Evolutionary conservation across 2,113 vertebrate genomes (phyloP), one percentile per base, ranked within the genome.

Genomic region (Phodopus roborovskii): DNA sequence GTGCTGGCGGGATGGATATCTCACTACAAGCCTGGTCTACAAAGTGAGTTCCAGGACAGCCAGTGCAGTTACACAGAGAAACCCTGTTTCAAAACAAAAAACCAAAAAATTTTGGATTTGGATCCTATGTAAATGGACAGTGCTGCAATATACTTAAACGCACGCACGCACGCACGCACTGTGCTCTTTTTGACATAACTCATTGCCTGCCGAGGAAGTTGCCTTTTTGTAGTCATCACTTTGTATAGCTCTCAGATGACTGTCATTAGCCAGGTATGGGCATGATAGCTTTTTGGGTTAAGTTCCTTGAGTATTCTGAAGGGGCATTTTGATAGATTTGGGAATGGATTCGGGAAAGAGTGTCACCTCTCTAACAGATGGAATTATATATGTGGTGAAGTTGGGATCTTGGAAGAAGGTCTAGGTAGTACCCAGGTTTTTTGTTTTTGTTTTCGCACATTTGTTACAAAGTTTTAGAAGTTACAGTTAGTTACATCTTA

Each of bases 81-180:
- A 68, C 16, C 30, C 6, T 68, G 33, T 36, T 33, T 68, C 30
- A 68, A 68, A 68, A 68, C 28, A 68, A 33, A 13, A 70, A n/a
- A n/a, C n/a, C n/a, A n/a, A 68, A 36, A 30, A 70, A 33, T 4
- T 10, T 92, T 94, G 79, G 36, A n/a, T 97, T 95, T 95, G 48
- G 73, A 95, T 93, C 20, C 53, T 60, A 1, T 95, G 0, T 84
- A 84, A 96, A 60, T 66, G 28, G 36, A 28, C 16, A 33, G 28
- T 71, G 48, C 68, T 68, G 53, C 19, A 60, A 20, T 64, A 33
- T 45, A 50, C 71, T n/a, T 70, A n/a, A n/a, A n/a, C n/a, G n/a
- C n/a, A n/a, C n/a, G n/a, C n/a, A n/a, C n/a, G n/a, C n/a, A n/a
- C n/a, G n/a, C n/a, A 71, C 48, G 86, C 48, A 64, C 58, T 95